These are phyloP conservation scores for Yasuhikotakia modesta DNA, from an alignment of 2,797 vertebrate species.

Conservation along the genomic window DNA sequence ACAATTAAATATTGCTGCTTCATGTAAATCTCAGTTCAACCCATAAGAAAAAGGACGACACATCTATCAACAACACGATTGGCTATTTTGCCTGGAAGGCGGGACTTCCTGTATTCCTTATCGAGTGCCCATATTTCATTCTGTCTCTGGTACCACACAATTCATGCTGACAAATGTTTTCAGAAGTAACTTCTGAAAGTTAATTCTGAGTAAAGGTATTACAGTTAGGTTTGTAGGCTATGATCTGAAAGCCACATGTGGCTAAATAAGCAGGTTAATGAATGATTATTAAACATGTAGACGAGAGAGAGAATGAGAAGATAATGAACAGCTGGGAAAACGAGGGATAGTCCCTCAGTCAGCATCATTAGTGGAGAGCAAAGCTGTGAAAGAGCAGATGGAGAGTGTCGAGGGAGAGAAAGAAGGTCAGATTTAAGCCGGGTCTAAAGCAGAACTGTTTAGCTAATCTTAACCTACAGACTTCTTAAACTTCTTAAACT, in stretches of 20 bases:
- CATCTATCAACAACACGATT: no score
- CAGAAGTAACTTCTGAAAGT: background rate
- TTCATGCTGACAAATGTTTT: background rate
- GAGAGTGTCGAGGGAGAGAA: slow-evolving; percentile 13
- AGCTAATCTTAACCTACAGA: background rate
- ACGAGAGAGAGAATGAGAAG: slow-evolving; percentile 26
- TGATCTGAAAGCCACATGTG: slow-evolving; percentile 48
- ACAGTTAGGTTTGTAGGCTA: slow-evolving; percentile 31
- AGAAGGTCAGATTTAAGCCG: slow-evolving; percentile 43
- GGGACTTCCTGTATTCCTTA: no score
- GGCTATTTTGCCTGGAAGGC: no score
- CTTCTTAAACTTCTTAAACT: background rate
- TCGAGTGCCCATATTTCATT: background rate
- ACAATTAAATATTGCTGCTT: no score
- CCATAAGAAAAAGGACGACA: no score
- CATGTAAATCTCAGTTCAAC: no score
- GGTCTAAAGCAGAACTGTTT: background rate
- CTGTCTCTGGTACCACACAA: background rate
- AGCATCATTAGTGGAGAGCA: slow-evolving; percentile 46
- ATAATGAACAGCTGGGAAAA: slow-evolving; percentile 52
- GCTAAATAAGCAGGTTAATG: slow-evolving; percentile 56
- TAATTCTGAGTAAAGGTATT: slow-evolving; percentile 5
- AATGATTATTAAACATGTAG: slow-evolving; percentile 51
- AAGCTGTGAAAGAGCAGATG: slow-evolving; percentile 33
- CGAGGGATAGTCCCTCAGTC: slow-evolving; percentile 17